Evolutionary conservation across 2,113 vertebrate genomes (phyloP), one percentile per base, ranked within the genome.

Genomic region (Chlorocebus sabaeus): DNA sequence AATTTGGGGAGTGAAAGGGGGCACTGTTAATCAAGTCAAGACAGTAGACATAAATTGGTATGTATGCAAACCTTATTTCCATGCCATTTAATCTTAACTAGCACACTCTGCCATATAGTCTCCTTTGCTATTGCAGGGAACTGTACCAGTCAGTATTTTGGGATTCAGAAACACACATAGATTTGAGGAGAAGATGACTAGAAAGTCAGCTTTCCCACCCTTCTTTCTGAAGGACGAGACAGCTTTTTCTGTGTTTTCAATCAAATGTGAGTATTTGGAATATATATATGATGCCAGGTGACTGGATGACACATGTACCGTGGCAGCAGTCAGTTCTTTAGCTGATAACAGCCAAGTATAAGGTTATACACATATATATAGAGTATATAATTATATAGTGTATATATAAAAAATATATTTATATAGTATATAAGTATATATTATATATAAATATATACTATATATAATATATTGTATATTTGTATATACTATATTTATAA

Each of bases 191-290:
- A 88, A 96, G 94, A 98, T 98, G 95, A 98, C 90, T 64, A 93
- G 96, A 96, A 96, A 95, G 87, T 13, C 38, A 48, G 3, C 5
- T 52, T 95, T 91, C 45, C 94, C 93, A 50, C 45, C 5, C 13
- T 70, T 83, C 94, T 45, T 64, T 32, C 1, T 78, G 27, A 82
- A 95, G 92, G 48, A 97, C 45, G 59, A 96, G 93, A 3, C 45
- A 96, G 79, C 79, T 97, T 89, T 97, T 96, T 97, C 48, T 64
- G 27, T 35, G 45, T 76, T 83, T 73, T 70, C 2, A 7, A 96
- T 98, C 96, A 90, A 98, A 96, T 98, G 81, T 98, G 96, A 98
- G 96, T 96, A n/a, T 48, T 98, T 78, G 88, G 78, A 95, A n/a
- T 85, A 96, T 98, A 38, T 89, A 38, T 89, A 95, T 98, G 97